These are phyloP conservation scores for Cyanoliseus patagonus DNA, from an alignment of 2,113 vertebrate genomes.

Conservation along the genomic window DNA sequence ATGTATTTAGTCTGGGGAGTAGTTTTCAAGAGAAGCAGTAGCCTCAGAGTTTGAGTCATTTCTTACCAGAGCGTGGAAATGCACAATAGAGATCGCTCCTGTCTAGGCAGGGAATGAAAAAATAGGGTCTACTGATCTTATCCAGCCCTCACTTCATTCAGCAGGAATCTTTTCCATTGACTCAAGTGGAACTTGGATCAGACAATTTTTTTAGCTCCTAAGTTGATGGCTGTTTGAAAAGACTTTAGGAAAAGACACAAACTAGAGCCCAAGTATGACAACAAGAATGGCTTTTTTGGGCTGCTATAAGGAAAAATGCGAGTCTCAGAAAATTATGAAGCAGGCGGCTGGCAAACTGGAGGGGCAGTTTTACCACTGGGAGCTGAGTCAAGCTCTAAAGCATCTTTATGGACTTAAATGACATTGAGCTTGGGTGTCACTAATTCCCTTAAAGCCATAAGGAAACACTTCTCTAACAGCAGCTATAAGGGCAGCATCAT, in stretches of 20 bases:
- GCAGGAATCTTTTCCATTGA: conserved; percentile 50
- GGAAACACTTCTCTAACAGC: neutral
- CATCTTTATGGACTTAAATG: neutral
- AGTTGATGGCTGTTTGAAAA: conserved; percentile 30
- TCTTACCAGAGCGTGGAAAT: conserved; percentile 25
- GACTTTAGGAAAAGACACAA: neutral
- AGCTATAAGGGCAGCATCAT: neutral
- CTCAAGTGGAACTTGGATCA: conserved; percentile 5
- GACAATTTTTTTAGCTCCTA: neutral
- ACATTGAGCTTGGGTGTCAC: neutral
- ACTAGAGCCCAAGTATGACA: conserved; percentile 13
- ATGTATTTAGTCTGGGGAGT: neutral
- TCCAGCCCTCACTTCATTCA: conserved; percentile 39
- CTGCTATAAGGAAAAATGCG: neutral
- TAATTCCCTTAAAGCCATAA: conserved; percentile 24
- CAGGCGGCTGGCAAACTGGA: conserved; percentile 4
- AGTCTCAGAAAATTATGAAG: neutral
- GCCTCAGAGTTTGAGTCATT: conserved; percentile 1
- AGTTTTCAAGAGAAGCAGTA: neutral
- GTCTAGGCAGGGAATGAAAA: conserved; percentile 27
- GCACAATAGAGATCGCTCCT: neutral
- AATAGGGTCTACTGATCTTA: neutral
- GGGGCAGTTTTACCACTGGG: neutral
- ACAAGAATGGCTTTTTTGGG: conserved; percentile 7
- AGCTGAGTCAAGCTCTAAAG: conserved; percentile 10